A percentile compares a stretch with the other conserved stretches of the same genome.
phyloP scores from a whole-genome alignment of 2,113 vertebrate species.

The Isichthys henryi region DNA sequence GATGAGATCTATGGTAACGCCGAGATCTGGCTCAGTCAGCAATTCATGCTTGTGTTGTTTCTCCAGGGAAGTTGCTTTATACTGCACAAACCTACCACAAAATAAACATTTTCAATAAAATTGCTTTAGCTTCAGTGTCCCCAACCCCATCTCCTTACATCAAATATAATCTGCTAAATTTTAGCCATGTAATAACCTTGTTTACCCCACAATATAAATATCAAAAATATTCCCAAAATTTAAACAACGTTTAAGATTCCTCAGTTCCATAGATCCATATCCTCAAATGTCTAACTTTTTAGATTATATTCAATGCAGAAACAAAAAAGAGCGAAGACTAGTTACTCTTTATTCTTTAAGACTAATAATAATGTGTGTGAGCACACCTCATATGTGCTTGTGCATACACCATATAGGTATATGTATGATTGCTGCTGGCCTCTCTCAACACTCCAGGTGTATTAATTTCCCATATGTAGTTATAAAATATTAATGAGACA shows the following conservation, averaged over 20 bases:
- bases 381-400: no score
- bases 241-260: neutral
- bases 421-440: no score
- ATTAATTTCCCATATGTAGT: no score
- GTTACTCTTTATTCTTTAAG: no score
- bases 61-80: conserved; percentile 89
- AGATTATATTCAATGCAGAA: neutral
- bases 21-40: conserved; percentile 84
- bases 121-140: neutral
- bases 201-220: no score
- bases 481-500: no score
- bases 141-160: no score
- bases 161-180: neutral
- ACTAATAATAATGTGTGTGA: no score
- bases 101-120: conserved; percentile 21
- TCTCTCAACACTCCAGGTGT: no score
- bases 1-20: conserved; percentile 90
- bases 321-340: neutral
- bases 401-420: no score
- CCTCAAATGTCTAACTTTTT: neutral
- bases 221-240: neutral
- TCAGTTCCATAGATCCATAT: neutral
- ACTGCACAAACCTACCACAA: conserved; percentile 79
- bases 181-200: neutral
- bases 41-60: conserved; percentile 92